Conservation (phyloP, 2,888 invertebrate genomes). For the Pseudeuparius sepicola region DNA sequence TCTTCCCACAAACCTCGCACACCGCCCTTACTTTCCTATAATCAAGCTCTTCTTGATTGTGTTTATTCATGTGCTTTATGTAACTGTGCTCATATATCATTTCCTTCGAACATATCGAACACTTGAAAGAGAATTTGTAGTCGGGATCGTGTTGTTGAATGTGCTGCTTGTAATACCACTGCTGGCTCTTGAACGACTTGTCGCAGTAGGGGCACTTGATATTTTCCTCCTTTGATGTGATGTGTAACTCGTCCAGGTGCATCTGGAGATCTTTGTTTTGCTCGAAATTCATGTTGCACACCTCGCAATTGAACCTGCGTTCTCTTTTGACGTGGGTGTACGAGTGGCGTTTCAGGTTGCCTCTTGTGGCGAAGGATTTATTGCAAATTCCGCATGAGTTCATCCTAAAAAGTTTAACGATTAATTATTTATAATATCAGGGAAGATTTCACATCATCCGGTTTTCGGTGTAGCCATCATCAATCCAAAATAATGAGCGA, state of each 20-base stretch:
- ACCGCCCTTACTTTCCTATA: conserved; percentile 18
- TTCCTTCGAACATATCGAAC: conserved; percentile 17
- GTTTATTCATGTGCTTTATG: conserved; percentile 19
- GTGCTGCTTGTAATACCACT: conserved; percentile 18
- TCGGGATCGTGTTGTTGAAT: conserved; percentile 18
- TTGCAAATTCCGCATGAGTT: conserved; percentile 25
- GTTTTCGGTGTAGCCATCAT: too few species aligned
- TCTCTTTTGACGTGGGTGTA: conserved; percentile 15
- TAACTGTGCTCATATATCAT: conserved; percentile 18
- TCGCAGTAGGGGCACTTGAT: conserved; percentile 17
- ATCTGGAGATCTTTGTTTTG: conserved; percentile 15
- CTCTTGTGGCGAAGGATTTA: conserved; percentile 22
- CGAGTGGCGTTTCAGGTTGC: conserved; percentile 22
- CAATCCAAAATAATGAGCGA: too few species aligned
- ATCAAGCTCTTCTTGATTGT: conserved; percentile 19
- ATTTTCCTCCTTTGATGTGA: background rate
- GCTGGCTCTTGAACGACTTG: conserved; percentile 21
- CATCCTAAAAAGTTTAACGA: too few species aligned
- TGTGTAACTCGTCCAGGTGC: conserved; percentile 17
- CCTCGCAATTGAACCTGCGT: conserved; percentile 16
- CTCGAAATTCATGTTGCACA: conserved; percentile 16
- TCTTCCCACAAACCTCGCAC: conserved; percentile 28
- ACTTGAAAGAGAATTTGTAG: conserved; percentile 16
- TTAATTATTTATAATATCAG: too few species aligned
- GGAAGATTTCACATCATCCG: too few species aligned